phyloP scores from a whole-genome alignment of 2,888 invertebrate genomes.

The Stegophylla sp. region DNA sequence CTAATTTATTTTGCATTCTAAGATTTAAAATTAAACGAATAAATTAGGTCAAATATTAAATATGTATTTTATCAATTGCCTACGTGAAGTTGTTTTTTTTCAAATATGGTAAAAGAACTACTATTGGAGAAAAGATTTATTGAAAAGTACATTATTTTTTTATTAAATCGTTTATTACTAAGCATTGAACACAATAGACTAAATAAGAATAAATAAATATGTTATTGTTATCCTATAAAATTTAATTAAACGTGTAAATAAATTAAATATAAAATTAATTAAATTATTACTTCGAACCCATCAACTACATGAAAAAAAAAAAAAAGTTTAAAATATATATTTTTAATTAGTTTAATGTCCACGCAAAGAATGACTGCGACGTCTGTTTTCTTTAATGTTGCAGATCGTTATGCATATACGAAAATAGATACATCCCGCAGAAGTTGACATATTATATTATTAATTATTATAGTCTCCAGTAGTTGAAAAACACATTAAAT shows the following conservation, averaged over 20 bases:
- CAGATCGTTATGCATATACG: conserved; percentile 39
- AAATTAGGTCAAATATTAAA: too few relatives aligned
- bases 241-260: not conserved
- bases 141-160: too few relatives aligned
- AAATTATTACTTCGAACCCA: not conserved
- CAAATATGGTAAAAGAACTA: too few relatives aligned
- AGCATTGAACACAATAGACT: too few relatives aligned
- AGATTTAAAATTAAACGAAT: too few relatives aligned
- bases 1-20: too few relatives aligned
- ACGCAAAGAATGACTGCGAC: not conserved
- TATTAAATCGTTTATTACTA: too few relatives aligned
- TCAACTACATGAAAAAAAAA: not conserved
- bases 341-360: conserved; percentile 28
- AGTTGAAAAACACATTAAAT: conserved; percentile 35
- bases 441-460: conserved; percentile 37
- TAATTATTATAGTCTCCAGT: conserved; percentile 56
- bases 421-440: conserved; percentile 48
- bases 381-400: conserved; percentile 51
- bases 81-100: too few relatives aligned
- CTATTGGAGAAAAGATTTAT: too few relatives aligned
- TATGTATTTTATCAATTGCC: too few relatives aligned
- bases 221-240: too few relatives aligned
- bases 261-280: not conserved
- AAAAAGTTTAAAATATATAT: not conserved
- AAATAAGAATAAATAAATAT: too few relatives aligned